Percentiles rank a stretch among this genome's conserved stretches.
These are phyloP conservation scores for Luperina testacea DNA, from an alignment of 2,888 invertebrate genomes.

Conservation along the genomic window DNA sequence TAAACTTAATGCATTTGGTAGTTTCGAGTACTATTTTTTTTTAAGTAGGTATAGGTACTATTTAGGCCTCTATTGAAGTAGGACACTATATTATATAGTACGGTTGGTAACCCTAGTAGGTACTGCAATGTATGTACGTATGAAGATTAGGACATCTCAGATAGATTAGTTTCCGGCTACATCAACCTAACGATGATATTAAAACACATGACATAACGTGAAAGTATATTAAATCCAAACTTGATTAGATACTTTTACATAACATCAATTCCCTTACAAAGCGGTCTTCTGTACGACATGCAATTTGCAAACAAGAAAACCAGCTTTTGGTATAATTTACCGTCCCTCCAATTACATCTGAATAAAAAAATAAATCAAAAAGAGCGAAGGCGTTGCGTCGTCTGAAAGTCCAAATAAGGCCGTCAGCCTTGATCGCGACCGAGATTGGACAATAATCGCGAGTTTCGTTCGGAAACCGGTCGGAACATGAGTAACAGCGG, in stretches of 20 bases:
- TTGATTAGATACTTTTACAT: constrained; percentile 52
- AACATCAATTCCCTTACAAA: constrained; percentile 40
- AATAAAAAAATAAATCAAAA: constrained; percentile 58
- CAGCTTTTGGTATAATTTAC: constrained; percentile 53
- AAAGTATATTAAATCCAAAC: constrained; percentile 41
- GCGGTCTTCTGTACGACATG: constrained; percentile 35
- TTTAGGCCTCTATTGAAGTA: too few relatives aligned
- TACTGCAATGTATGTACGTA: neutral
- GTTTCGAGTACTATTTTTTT: too few relatives aligned
- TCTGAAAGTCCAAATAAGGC: constrained; percentile 71
- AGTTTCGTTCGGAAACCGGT: constrained; percentile 80
- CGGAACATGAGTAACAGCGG: constrained; percentile 76
- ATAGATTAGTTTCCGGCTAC: constrained; percentile 27
- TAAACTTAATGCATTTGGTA: too few relatives aligned
- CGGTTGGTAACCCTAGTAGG: too few relatives aligned
- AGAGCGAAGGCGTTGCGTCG: constrained; percentile 59
- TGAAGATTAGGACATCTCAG: constrained; percentile 1
- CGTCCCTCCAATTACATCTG: constrained; percentile 47
- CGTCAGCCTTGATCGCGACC: constrained; percentile 71
- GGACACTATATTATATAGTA: too few relatives aligned
- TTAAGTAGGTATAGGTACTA: too few relatives aligned
- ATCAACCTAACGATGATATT: constrained; percentile 22
- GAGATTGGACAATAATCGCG: constrained; percentile 71
- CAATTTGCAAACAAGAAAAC: constrained; percentile 57
- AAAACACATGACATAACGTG: constrained; percentile 31